Evolutionary conservation across 2,797 vertebrate genomes (phyloP).

Genomic region (Diplodus puntazzo): DNA sequence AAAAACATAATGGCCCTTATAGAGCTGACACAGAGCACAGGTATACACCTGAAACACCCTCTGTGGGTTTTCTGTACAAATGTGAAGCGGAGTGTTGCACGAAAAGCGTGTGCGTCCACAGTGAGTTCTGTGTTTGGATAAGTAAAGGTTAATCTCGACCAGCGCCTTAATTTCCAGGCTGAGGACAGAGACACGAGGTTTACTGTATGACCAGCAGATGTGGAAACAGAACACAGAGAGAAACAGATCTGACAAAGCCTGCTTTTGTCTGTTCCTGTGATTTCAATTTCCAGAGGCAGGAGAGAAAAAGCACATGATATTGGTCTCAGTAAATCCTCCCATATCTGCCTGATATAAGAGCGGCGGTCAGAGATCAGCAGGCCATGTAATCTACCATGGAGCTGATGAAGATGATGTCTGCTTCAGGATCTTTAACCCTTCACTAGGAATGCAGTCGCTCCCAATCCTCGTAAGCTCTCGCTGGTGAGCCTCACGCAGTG

Average conservation of each 20-base stretch:
- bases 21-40: neutral
- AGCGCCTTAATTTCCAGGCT: slow-evolving; percentile 36
- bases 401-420: slow-evolving; percentile 48
- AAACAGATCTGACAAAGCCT: slow-evolving; percentile 65
- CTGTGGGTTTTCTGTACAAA: neutral
- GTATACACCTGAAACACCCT: slow-evolving; percentile 8
- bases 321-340: slow-evolving; percentile 38
- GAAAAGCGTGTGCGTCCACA: neutral
- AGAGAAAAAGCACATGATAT: slow-evolving; percentile 71
- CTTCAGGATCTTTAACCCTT: slow-evolving; percentile 42
- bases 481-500: slow-evolving; percentile 9
- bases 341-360: slow-evolving; percentile 48
- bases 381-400: slow-evolving; percentile 42
- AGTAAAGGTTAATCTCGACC: slow-evolving; percentile 36
- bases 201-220: slow-evolving; percentile 61
- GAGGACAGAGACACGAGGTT: slow-evolving; percentile 65
- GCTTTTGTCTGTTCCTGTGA: slow-evolving; percentile 62
- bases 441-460: slow-evolving; percentile 13
- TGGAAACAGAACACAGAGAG: slow-evolving; percentile 38
- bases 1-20: neutral
- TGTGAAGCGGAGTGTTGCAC: neutral
- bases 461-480: slow-evolving; percentile 29
- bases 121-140: slow-evolving; percentile 7
- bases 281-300: slow-evolving; percentile 55
- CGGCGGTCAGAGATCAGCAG: slow-evolving; percentile 34